Evolutionary conservation across 2,113 vertebrate species (phyloP).

Genomic region (Lepisosteus oculatus): DNA sequence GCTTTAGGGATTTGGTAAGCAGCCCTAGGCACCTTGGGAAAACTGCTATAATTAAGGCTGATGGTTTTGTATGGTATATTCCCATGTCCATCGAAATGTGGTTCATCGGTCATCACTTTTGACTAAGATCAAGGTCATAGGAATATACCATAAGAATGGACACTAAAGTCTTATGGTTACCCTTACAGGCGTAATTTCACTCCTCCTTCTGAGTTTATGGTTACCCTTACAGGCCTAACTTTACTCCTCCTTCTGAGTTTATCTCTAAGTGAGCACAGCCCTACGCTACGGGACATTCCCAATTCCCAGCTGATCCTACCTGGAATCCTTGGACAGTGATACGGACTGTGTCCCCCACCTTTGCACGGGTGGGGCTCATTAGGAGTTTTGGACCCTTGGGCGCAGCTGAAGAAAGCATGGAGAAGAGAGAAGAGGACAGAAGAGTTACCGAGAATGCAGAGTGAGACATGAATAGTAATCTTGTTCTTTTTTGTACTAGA

Average conservation of each 20-base stretch:
- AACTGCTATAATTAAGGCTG: too few relatives aligned
- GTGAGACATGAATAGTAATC: too few relatives aligned
- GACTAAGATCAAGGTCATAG: too few relatives aligned
- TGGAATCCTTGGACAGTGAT: conserved; percentile 86
- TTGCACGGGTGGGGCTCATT: conserved; percentile 77
- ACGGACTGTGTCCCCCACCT: conserved; percentile 83
- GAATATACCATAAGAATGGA: too few relatives aligned
- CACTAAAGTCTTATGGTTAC: too few relatives aligned
- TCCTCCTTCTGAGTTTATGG: conserved; percentile 19
- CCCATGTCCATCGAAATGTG: too few relatives aligned
- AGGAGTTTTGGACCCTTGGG: conserved; percentile 85
- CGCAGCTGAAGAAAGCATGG: conserved; percentile 62
- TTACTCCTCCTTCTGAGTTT: conserved; percentile 17
- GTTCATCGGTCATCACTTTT: too few relatives aligned
- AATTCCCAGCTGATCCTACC: conserved; percentile 56
- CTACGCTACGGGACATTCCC: conserved; percentile 30
- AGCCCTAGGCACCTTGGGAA: too few relatives aligned
- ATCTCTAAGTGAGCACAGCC: conserved; percentile 26
- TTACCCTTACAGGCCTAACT: background rate
- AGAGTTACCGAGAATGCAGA: background rate
- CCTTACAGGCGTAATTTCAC: background rate
- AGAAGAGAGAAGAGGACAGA: conserved; percentile 2
- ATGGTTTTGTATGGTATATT: too few relatives aligned
- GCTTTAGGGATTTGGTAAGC: too few relatives aligned
- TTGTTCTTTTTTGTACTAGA: too few relatives aligned